Conservation (phyloP, 2,797 vertebrate genomes). For the Paramormyrops hopkinsi region DNA sequence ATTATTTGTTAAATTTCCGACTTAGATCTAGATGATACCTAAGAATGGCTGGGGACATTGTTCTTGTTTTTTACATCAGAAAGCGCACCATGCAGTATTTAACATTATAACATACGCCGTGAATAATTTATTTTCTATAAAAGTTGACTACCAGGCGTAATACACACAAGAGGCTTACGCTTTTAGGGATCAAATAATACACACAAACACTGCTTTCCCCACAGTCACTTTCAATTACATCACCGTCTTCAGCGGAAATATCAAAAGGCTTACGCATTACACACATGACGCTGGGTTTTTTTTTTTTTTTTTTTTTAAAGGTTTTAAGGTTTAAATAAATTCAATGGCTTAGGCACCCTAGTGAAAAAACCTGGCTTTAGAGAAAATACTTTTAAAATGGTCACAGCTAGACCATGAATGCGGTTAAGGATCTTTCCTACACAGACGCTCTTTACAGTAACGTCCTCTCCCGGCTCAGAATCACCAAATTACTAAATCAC, state of each 20-base stretch:
- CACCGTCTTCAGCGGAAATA: neutral
- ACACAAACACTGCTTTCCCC: neutral
- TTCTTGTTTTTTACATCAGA: neutral
- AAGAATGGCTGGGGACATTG: neutral
- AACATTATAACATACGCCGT: neutral
- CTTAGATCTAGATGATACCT: neutral
- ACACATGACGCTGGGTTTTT: neutral
- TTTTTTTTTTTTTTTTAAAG: neutral
- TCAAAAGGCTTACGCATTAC: neutral
- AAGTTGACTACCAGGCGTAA: neutral
- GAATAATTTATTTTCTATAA: neutral
- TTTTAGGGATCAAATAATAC: neutral
- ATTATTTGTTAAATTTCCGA: neutral
- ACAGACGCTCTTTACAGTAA: neutral
- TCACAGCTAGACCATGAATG: neutral
- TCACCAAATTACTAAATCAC: constrained; percentile 10
- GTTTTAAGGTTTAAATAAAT: neutral
- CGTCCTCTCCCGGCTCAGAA: neutral
- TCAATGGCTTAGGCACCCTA: neutral
- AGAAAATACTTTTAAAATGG: neutral
- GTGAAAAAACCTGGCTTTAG: neutral
- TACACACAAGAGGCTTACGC: neutral
- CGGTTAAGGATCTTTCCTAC: neutral
- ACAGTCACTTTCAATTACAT: constrained; percentile 10
- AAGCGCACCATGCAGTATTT: neutral